These are phyloP conservation scores for Amyelois transitella DNA, from an alignment of 1,140 invertebrate genomes.

Conservation along the genomic window DNA sequence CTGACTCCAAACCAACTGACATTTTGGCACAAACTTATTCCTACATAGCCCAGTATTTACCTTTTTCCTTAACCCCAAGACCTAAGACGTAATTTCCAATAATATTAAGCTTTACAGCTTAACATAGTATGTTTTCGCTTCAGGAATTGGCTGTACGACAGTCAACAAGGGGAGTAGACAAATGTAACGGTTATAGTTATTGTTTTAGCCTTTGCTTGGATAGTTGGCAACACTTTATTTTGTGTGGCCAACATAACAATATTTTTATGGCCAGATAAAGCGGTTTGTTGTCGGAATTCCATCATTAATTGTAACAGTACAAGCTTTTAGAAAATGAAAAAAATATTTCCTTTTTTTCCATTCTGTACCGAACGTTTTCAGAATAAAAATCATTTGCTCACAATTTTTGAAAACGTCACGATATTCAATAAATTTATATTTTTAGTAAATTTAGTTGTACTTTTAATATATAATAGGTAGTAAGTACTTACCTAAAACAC, in stretches of 20 bases:
- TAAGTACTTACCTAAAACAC: too few relatives aligned
- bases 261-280: conserved; percentile 15
- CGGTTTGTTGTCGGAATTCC: neutral
- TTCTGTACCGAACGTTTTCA: too few relatives aligned
- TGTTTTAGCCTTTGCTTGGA: conserved; percentile 40
- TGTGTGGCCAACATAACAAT: conserved; percentile 9
- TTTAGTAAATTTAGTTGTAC: too few relatives aligned
- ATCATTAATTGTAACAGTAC: neutral
- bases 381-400: too few relatives aligned
- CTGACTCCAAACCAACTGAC: conserved; percentile 2
- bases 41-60: neutral
- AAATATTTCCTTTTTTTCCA: too few relatives aligned
- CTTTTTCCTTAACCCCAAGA: neutral
- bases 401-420: too few relatives aligned
- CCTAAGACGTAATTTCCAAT: neutral
- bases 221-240: conserved; percentile 31
- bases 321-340: too few relatives aligned
- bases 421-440: too few relatives aligned
- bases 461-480: too few relatives aligned
- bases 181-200: conserved; percentile 55
- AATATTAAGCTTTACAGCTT: neutral
- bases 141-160: conserved; percentile 26
- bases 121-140: conserved; percentile 3
- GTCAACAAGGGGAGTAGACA: conserved; percentile 37
- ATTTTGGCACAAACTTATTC: conserved; percentile 1